These are phyloP conservation scores for Trissolcus brochymenae DNA, from an alignment of 2,888 invertebrate genomes.

Conservation along the genomic window DNA sequence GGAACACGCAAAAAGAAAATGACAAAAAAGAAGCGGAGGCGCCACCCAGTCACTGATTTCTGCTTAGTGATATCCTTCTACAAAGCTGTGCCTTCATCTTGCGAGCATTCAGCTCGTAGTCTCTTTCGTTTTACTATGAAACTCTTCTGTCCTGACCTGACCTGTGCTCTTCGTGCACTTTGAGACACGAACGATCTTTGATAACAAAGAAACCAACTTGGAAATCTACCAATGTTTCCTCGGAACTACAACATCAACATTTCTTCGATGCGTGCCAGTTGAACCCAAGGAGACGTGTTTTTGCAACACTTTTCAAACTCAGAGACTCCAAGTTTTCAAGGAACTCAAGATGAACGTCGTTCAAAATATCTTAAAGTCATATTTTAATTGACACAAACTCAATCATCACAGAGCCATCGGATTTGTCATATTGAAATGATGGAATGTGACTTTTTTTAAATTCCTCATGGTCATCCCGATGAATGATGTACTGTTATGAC, in stretches of 20 bases:
- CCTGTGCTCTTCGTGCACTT: conserved; percentile 44
- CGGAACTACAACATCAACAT: conserved; percentile 16
- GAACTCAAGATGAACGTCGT: no score
- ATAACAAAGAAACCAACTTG: conserved; percentile 51
- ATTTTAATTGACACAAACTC: no score
- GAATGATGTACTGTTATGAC: no score
- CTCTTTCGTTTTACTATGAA: conserved; percentile 45
- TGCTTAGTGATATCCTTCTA: conserved; percentile 73
- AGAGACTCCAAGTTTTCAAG: no score
- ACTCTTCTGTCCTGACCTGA: conserved; percentile 46
- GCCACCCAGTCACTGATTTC: conserved; percentile 74
- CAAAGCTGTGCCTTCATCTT: conserved; percentile 73
- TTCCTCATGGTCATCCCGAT: no score
- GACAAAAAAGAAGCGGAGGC: conserved; percentile 60
- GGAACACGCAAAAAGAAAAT: conserved; percentile 34
- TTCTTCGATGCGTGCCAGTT: conserved; percentile 12
- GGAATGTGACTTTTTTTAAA: no score
- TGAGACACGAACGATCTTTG: conserved; percentile 52
- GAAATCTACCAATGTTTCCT: conserved; percentile 40
- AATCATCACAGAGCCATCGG: background rate
- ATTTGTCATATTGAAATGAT: no score
- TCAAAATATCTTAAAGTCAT: no score
- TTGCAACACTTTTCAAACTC: no score
- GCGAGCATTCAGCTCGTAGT: conserved; percentile 48
- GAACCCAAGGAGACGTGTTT: no score